Evolutionary conservation across 2,113 vertebrate genomes (phyloP).

Genomic region (Scomber japonicus): DNA sequence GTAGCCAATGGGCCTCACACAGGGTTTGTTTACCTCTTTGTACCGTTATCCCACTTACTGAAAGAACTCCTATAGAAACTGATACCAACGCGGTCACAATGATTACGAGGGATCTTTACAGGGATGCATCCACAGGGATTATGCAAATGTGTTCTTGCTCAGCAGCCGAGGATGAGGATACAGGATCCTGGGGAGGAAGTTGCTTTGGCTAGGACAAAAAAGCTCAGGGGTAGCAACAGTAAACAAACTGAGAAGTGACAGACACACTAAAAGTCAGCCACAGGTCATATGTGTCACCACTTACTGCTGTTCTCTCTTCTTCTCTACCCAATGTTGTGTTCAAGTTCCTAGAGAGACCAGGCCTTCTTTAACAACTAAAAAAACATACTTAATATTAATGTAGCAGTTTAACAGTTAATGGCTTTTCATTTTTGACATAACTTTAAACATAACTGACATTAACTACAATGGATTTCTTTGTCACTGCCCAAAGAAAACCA

Average conservation of each 20-base stretch:
- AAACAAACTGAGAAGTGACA: conserved; percentile 53
- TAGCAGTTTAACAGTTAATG: background rate
- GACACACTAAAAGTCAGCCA: conserved; percentile 33
- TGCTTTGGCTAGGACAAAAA: conserved; percentile 27
- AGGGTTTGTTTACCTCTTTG: conserved; percentile 36
- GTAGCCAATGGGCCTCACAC: background rate
- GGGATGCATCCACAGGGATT: conserved; percentile 47
- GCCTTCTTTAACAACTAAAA: background rate
- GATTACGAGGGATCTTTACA: conserved; percentile 35
- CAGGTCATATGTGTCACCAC: conserved; percentile 37
- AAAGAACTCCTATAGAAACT: background rate
- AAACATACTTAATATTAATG: background rate
- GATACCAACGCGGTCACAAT: conserved; percentile 15
- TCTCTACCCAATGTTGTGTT: background rate
- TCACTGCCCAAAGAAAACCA: too few relatives aligned
- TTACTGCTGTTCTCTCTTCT: background rate
- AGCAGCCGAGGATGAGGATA: conserved; percentile 32
- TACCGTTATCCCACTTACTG: conserved; percentile 3
- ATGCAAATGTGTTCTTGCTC: conserved; percentile 42
- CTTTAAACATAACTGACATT: too few relatives aligned
- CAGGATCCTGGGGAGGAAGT: conserved; percentile 48
- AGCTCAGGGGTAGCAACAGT: conserved; percentile 42
- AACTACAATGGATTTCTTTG: too few relatives aligned
- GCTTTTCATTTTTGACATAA: background rate
- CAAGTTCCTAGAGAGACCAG: background rate